Evolutionary conservation across 2,113 vertebrate species (phyloP).

Genomic region (Barbus barbus): DNA sequence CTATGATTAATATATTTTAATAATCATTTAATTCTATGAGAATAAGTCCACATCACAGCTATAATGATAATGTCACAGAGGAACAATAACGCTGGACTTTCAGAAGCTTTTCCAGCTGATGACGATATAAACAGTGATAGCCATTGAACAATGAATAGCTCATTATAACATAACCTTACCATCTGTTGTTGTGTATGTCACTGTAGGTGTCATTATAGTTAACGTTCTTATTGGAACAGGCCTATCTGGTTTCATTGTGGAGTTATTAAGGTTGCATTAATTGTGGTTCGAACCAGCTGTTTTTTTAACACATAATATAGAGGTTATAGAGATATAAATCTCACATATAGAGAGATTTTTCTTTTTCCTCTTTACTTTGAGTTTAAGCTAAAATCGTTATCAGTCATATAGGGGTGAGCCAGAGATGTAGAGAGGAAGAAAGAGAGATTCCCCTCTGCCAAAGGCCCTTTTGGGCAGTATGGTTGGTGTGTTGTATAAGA

Average conservation of each 20-base stretch:
- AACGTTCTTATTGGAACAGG: too few relatives aligned
- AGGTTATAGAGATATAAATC: too few relatives aligned
- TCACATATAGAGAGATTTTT: too few relatives aligned
- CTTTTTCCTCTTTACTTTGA: slow-evolving; percentile 27
- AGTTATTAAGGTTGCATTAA: neutral
- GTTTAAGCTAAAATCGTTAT: slow-evolving; percentile 62
- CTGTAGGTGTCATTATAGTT: neutral
- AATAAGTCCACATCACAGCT: neutral
- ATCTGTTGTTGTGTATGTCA: neutral
- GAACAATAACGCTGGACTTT: neutral
- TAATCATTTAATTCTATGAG: neutral
- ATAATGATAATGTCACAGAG: neutral
- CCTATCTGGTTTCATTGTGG: neutral
- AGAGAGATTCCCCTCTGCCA: neutral
- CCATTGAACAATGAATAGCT: too few relatives aligned
- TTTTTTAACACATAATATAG: neutral
- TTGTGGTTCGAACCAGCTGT: too few relatives aligned
- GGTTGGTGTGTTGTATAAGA: slow-evolving; percentile 27
- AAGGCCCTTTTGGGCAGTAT: slow-evolving; percentile 6
- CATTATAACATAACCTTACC: neutral
- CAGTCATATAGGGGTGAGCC: slow-evolving; percentile 39
- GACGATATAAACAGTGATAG: too few relatives aligned
- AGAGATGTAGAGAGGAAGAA: neutral
- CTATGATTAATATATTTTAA: too few relatives aligned
- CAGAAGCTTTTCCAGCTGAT: neutral